These are phyloP conservation scores for Nipponia nippon DNA, from an alignment of 2,113 vertebrate species.

Conservation along the genomic window DNA sequence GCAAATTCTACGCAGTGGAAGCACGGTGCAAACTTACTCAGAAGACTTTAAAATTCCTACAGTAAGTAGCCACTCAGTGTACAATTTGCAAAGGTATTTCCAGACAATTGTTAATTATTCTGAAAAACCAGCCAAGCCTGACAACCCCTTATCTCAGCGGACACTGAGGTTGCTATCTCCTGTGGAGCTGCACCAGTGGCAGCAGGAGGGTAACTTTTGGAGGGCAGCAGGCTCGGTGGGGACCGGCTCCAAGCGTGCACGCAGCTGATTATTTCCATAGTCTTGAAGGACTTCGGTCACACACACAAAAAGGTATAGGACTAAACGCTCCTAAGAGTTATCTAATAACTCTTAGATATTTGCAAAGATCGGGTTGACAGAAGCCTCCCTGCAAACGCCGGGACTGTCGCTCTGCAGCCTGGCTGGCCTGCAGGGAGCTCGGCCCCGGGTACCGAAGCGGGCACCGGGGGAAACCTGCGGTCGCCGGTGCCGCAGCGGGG, in stretches of 20 bases:
- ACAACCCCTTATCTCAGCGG: neutral
- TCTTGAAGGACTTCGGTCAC: neutral
- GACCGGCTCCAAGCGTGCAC: neutral
- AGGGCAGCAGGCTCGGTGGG: neutral
- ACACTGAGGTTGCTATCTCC: neutral
- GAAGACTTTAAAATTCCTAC: neutral
- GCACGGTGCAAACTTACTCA: accelerated
- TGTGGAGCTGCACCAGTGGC: neutral
- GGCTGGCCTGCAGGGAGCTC: neutral
- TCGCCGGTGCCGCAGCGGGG: neutral
- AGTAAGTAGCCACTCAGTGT: neutral
- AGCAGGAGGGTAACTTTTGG: neutral
- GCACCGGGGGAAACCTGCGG: accelerated
- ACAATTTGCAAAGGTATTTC: neutral
- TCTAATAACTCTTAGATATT: neutral
- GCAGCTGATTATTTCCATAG: neutral
- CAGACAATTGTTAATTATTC: neutral
- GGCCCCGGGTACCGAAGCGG: neutral
- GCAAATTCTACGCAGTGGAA: neutral
- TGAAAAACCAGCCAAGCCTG: neutral
- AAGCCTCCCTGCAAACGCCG: neutral
- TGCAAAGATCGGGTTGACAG: accelerated
- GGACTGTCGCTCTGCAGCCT: neutral
- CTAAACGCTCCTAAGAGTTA: neutral
- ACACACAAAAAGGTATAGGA: too few species aligned